Evolutionary conservation across 2,888 invertebrate genomes (phyloP).

Genomic region (Meghimatium bilineatum): DNA sequence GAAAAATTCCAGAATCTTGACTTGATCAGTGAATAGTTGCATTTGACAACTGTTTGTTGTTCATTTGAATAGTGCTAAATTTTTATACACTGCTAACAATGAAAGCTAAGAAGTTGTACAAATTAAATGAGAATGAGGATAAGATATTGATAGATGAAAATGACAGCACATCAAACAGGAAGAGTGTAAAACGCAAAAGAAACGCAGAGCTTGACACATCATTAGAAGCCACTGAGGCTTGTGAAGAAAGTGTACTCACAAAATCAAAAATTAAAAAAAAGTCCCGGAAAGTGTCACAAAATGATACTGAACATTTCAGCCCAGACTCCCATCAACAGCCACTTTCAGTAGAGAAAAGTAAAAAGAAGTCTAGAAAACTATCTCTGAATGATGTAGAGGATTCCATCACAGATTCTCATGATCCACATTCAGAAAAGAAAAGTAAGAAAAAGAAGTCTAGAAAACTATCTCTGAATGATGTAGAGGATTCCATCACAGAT

Average conservation of each 20-base stretch:
- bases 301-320: neutral
- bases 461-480: neutral
- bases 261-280: no score
- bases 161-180: neutral
- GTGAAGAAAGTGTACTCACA: neutral
- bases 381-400: neutral
- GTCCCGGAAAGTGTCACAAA: neutral
- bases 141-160: neutral
- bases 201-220: neutral
- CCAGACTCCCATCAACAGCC: neutral
- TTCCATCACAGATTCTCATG: neutral
- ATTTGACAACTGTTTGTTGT: no score
- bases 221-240: neutral
- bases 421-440: neutral
- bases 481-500: neutral
- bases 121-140: neutral
- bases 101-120: no score
- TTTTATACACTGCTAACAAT: no score
- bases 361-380: neutral
- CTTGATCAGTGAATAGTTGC: no score
- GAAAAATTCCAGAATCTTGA: no score
- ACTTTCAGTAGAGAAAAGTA: neutral
- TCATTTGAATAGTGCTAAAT: no score
- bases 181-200: slow-evolving; percentile 1
- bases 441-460: neutral